Conservation (phyloP, 1,140 invertebrate genomes). For the Olivierus martensii region DNA sequence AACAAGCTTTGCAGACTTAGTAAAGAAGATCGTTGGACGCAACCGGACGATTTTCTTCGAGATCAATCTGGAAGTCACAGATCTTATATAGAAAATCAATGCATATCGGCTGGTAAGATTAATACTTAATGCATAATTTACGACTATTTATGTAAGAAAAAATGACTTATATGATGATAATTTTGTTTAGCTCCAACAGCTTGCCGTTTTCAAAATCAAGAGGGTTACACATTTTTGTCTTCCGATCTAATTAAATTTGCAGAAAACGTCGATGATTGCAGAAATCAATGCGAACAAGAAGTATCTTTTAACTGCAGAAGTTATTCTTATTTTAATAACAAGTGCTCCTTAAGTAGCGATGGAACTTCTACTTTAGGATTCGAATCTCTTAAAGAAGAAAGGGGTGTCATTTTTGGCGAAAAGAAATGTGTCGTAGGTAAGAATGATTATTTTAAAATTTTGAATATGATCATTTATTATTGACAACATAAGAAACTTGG, state of each 20-base stretch:
- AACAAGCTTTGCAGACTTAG: conserved; percentile 32
- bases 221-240: conserved; percentile 32
- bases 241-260: conserved; percentile 38
- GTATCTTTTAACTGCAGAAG: conserved; percentile 28
- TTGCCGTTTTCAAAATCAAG: conserved; percentile 31
- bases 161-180: too few species aligned
- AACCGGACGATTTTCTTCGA: conserved; percentile 32
- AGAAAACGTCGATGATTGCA: conserved; percentile 31
- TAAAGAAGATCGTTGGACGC: conserved; percentile 34
- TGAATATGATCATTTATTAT: too few species aligned
- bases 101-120: conserved; percentile 22
- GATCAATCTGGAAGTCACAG: conserved; percentile 25
- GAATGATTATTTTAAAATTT: too few species aligned
- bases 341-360: conserved; percentile 36
- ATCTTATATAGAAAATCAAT: conserved; percentile 41
- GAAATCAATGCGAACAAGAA: conserved; percentile 34
- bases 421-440: conserved; percentile 31
- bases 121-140: too few species aligned
- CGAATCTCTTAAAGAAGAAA: conserved; percentile 15
- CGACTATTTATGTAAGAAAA: too few species aligned
- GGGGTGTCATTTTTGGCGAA: conserved; percentile 30
- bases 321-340: conserved; percentile 29
- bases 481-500: too few species aligned
- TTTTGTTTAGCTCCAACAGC: conserved; percentile 25
- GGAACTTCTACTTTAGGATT: conserved; percentile 29